phyloP scores from a whole-genome alignment of 2,888 invertebrate genomes.

The Choristoneura rosaceana region DNA sequence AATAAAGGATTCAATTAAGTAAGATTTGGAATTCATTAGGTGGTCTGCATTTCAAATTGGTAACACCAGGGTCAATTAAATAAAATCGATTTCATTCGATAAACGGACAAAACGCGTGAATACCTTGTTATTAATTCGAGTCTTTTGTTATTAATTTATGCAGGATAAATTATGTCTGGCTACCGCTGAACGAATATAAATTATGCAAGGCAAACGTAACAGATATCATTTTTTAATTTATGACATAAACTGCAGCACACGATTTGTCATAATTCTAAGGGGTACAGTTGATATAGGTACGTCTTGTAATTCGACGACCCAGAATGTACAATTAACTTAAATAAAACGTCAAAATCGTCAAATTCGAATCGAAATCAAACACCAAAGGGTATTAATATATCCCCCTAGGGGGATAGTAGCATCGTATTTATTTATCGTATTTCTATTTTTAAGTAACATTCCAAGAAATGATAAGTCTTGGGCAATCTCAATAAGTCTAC shows the following conservation, averaged over 20 bases:
- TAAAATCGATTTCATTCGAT: conserved; percentile 9
- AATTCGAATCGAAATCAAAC: too few relatives aligned
- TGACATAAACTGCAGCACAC: too few relatives aligned
- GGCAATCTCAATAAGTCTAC: conserved; percentile 32
- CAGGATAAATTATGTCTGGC: not conserved
- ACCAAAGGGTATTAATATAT: too few relatives aligned
- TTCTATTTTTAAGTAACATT: not conserved
- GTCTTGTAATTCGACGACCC: too few relatives aligned
- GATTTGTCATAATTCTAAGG: too few relatives aligned
- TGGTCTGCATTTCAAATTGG: conserved; percentile 15
- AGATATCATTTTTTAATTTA: not conserved
- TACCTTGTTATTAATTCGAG: too few relatives aligned
- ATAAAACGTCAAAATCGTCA: too few relatives aligned
- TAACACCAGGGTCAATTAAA: conserved; percentile 19
- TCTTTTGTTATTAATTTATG: conserved; percentile 1
- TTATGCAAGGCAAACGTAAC: not conserved
- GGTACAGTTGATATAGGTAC: too few relatives aligned
- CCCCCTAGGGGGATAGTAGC: too few relatives aligned
- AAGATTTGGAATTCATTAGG: conserved; percentile 36
- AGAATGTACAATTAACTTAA: too few relatives aligned
- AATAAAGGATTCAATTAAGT: conserved; percentile 39
- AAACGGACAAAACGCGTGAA: not conserved
- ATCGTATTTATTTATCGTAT: not conserved
- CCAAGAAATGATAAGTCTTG: not conserved
- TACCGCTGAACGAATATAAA: not conserved